Evolutionary conservation across 2,888 invertebrate genomes (phyloP), one percentile per base, ranked within the genome.

Genomic region (Eristalis tenax): DNA sequence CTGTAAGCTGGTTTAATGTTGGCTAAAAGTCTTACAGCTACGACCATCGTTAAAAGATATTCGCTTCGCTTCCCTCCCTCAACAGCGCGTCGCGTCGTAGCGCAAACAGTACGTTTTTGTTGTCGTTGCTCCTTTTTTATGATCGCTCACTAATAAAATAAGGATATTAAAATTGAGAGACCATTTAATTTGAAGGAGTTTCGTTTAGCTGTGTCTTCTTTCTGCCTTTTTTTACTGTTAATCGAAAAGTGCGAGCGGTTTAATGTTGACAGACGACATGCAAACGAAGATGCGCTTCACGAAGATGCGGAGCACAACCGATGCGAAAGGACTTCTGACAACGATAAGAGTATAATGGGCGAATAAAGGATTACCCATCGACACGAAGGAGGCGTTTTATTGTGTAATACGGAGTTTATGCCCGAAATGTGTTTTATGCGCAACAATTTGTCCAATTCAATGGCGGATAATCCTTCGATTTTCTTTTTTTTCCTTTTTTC

Each of bases 131-230:
- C 74, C 61, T n/a, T 73, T 76, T 87, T 83, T 82, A 83, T 57
- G 85, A 78, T 61, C 64, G 64, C 70, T 79, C 70, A 40, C 73
- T 87, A 87, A 87, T 87, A 87, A 87, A 87, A 87, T 79, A 83
- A 80, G 87, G 88, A 84, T 84, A 84, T 88, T 84, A 88, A 88
- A 84, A 81, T 81, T 73, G 76, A 88, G 88, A 81, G 88, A 73
- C 88, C 64, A 88, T 88, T 88, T 84, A 88, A 81, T 84, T 77
- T 77, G 79, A 80, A 87, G 61, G 75, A 76, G 66, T 68, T 76
- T 59, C 50, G 73, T 40, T 75, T 38, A 22, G 56, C 56, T 56
- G 76, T 35, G 13, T 65, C 0, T 70, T 13, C 15, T 57, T 23
- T 38, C 59, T 43, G 4, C 56, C 22, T 15, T 40, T 61, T 73